Conservation (phyloP, 2,113 vertebrate genomes). For the Pedionomus torquatus region DNA sequence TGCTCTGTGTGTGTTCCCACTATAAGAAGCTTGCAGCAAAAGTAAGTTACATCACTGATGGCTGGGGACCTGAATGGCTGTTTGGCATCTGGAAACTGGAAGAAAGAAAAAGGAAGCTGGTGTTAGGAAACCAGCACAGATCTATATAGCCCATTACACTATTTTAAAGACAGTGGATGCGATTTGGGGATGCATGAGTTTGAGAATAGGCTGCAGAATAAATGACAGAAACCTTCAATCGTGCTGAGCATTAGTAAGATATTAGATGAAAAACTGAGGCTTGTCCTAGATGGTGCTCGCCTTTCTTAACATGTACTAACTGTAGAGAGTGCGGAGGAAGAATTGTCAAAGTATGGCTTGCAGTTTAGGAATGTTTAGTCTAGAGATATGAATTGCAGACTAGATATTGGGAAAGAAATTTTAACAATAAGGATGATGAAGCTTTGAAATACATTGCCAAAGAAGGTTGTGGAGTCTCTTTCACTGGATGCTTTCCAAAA, state of each 20-base stretch:
- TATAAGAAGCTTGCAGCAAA: not conserved
- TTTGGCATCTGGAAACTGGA: not conserved
- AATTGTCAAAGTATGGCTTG: not conserved
- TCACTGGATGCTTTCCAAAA: conserved; percentile 34
- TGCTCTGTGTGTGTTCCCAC: not conserved
- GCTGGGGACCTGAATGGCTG: not conserved
- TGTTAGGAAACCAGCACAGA: not conserved
- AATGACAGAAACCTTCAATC: not conserved
- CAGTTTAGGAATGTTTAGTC: not conserved
- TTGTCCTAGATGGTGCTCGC: no score
- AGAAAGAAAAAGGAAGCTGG: not conserved
- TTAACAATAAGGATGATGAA: not conserved
- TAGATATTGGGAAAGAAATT: conserved; percentile 13
- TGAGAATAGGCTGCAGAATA: not conserved
- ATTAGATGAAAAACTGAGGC: not conserved
- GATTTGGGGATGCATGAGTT: not conserved
- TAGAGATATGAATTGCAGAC: not conserved
- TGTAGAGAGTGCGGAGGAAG: not conserved
- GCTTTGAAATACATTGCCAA: conserved; percentile 38
- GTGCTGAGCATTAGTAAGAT: not conserved
- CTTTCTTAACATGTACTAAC: no score
- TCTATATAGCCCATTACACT: not conserved
- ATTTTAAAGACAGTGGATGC: not conserved
- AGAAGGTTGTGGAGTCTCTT: conserved; percentile 24
- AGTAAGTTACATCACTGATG: not conserved